Base-by-base conservation (phyloP, 1,140 invertebrate species). In the Frieseomelitta varia region DNA sequence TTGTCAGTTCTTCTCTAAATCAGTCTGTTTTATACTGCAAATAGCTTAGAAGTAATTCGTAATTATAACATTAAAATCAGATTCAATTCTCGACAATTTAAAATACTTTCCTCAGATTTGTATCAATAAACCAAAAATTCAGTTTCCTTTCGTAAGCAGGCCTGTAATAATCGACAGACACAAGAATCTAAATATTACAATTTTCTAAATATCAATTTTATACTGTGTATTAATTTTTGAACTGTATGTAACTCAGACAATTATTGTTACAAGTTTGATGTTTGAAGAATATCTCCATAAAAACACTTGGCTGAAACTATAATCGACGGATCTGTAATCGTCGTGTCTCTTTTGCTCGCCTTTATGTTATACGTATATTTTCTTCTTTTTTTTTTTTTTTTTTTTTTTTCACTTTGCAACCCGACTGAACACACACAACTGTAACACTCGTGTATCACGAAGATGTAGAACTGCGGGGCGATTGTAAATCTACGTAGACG, bases 401-500 rank as follows among this genome's bases (percentile, higher is more conserved):
- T n/a, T 12, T 11, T 51, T 15, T 10, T 21, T 34, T 27, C 11
- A 24, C 65, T 19, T 17, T 72, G 51, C 27, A n/a, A 34, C 17
- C 39, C 19, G 19, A n/a, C 51, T 56, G 65, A 19, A 69, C 81
- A 51, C 63, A 55, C 39, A 69, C n/a, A 71, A 72, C 47, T 30
- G n/a, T 63, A 84, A 61, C 39, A 79, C 30, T 71, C 53, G 21
- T 30, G 53, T 61, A 61, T 71, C 55, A 74, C 30, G 39, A 19
- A 27, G n/a, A 55, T 19, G 55, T 4, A 78, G 81, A 14, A 73
- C 24, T 30, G 51, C 47, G 53, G 87, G 83, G 39, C 39, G 39
- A 78, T 84, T 53, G 56, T 21, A 27, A 6, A 12, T 47, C 12
- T 15, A 30, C 65, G 19, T 53, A 53, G 30, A 78, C 83, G 75